Conservation (phyloP, 2,888 invertebrate species). For the Spisula subtruncata region DNA sequence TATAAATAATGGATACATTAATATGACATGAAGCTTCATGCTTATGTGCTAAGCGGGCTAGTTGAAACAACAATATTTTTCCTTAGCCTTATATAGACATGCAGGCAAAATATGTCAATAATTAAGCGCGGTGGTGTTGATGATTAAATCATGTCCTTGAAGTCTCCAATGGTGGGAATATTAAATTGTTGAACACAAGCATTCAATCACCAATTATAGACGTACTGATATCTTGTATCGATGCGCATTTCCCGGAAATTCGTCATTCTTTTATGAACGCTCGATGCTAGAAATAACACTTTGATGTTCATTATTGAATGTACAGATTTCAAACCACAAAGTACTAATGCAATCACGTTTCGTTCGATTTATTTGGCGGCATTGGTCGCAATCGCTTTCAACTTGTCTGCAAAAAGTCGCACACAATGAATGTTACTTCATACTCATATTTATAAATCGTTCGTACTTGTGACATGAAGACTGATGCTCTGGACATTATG, state of each 20-base stretch:
- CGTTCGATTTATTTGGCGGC: background rate
- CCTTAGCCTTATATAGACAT: too few species aligned
- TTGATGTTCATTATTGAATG: background rate
- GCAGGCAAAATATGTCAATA: background rate
- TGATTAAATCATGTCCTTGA: background rate
- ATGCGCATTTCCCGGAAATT: slow-evolving; percentile 1
- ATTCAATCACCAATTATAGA: background rate
- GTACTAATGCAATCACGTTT: background rate
- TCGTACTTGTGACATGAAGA: background rate
- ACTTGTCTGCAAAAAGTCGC: background rate
- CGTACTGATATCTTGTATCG: background rate
- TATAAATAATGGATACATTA: too few species aligned
- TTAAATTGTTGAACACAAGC: background rate
- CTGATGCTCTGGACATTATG: background rate
- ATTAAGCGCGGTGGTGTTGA: background rate
- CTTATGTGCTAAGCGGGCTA: too few species aligned
- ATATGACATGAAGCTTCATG: too few species aligned
- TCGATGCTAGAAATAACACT: background rate
- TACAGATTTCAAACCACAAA: background rate
- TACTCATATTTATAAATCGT: background rate
- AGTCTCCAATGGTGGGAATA: background rate
- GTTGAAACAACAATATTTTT: too few species aligned
- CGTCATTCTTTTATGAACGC: background rate
- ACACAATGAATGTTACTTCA: background rate
- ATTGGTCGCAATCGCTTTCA: background rate